These are phyloP conservation scores for Solenodon paradoxus DNA, from an alignment of 2,113 vertebrate genomes.

Conservation along the genomic window DNA sequence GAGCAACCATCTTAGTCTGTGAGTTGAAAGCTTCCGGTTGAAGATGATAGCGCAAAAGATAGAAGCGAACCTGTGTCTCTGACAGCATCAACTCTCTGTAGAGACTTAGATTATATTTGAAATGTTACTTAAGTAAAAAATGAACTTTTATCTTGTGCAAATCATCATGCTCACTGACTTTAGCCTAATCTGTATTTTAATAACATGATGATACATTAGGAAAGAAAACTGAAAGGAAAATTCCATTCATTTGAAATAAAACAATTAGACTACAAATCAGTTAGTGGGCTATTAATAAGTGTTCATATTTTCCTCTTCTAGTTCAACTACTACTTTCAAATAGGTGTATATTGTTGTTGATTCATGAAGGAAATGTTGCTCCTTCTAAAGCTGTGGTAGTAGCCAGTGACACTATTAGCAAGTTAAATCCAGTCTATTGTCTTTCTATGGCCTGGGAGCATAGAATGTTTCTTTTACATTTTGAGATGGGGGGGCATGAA, in stretches of 20 bases:
- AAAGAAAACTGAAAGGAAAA: neutral
- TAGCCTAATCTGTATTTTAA: neutral
- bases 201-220: neutral
- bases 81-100: neutral
- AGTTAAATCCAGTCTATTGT: neutral
- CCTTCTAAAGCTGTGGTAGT: neutral
- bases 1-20: neutral
- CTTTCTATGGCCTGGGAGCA: neutral
- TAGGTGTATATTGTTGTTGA: neutral
- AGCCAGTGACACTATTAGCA: no score
- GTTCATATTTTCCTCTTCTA: neutral
- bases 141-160: neutral
- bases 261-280: neutral
- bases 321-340: neutral
- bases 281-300: neutral
- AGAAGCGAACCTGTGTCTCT: neutral
- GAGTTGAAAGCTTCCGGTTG: neutral
- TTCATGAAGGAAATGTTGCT: neutral
- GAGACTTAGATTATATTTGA: neutral
- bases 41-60: neutral
- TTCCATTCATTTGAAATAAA: neutral
- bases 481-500: neutral
- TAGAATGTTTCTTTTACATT: conserved; percentile 7
- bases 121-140: neutral
- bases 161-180: neutral